A percentile compares a stretch with the other conserved stretches of the same genome.
phyloP scores from a whole-genome alignment of 1,140 invertebrate species.

The Globodera rostochiensis region DNA sequence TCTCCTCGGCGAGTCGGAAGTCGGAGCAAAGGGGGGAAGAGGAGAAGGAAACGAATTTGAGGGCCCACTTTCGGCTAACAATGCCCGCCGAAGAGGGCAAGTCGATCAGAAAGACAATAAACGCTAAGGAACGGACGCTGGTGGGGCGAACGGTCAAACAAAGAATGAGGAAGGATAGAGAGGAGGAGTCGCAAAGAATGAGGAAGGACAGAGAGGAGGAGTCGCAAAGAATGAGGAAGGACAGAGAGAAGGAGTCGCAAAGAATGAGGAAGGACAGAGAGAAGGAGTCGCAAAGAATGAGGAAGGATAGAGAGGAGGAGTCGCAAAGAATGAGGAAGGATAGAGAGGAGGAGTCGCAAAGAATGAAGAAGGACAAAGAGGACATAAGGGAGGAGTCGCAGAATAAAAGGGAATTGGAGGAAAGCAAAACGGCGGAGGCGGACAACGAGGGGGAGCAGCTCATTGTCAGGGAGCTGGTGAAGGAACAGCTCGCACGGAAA shows the following conservation, averaged over 20 bases:
- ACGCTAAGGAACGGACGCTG: not conserved
- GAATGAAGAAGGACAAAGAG: too few relatives aligned
- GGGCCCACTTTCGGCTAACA: constrained; percentile 47
- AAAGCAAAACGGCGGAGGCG: not conserved
- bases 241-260: not conserved
- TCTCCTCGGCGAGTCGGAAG: constrained; percentile 24
- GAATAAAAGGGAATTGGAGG: constrained; percentile 3
- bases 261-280: not conserved
- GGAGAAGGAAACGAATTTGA: constrained; percentile 33
- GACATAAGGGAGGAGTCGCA: not conserved
- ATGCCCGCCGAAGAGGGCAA: not conserved
- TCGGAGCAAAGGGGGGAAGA: constrained; percentile 16
- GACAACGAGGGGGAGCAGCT: not conserved
- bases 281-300: not conserved
- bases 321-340: too few relatives aligned
- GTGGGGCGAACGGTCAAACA: not conserved
- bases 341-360: too few relatives aligned
- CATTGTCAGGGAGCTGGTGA: not conserved
- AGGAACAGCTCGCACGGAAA: constrained; percentile 9
- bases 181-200: not conserved
- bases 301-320: not conserved
- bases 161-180: not conserved
- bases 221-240: not conserved
- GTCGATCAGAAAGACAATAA: not conserved
- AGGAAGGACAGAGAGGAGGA: not conserved